These are phyloP conservation scores for Ischnus inquisitorius DNA, from an alignment of 2,888 invertebrate genomes.

Conservation along the genomic window DNA sequence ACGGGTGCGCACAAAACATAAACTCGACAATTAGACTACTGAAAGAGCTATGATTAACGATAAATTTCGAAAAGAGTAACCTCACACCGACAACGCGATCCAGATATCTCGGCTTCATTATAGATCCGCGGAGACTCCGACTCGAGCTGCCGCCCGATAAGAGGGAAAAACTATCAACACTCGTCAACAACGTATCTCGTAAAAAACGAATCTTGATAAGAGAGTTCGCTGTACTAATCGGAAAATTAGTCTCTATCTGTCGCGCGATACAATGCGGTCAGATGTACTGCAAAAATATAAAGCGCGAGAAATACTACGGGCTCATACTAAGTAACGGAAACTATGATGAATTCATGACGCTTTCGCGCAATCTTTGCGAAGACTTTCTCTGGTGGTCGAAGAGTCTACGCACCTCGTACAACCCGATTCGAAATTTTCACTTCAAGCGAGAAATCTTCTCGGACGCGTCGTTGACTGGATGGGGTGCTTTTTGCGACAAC, in stretches of 20 bases:
- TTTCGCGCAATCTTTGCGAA: not conserved
- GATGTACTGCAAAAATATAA: conserved; percentile 5
- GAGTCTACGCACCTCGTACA: conserved; percentile 11
- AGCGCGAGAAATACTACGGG: conserved; percentile 14
- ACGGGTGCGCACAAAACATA: conserved; percentile 5
- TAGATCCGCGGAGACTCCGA: not conserved
- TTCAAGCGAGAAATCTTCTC: conserved; percentile 59
- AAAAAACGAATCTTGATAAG: not conserved
- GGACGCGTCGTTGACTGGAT: conserved; percentile 27
- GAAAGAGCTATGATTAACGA: not conserved
- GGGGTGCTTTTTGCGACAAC: conserved; percentile 43
- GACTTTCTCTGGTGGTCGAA: conserved; percentile 49
- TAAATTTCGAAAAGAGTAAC: conserved; percentile 17
- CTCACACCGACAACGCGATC: not conserved
- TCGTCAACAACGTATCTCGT: not conserved
- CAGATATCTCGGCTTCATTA: conserved; percentile 17
- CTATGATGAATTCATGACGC: not conserved
- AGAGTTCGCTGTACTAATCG: conserved; percentile 1
- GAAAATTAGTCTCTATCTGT: conserved; percentile 18
- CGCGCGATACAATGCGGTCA: conserved; percentile 21
- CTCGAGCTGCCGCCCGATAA: conserved; percentile 19
- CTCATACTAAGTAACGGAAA: not conserved
- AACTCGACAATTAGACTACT: conserved; percentile 7
- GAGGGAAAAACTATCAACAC: not conserved
- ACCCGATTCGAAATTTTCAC: conserved; percentile 28